A percentile compares a stretch with the other conserved stretches of the same genome.
These are phyloP conservation scores for Heliconius melpomene DNA, from an alignment of 1,140 invertebrate genomes.

Conservation along the genomic window DNA sequence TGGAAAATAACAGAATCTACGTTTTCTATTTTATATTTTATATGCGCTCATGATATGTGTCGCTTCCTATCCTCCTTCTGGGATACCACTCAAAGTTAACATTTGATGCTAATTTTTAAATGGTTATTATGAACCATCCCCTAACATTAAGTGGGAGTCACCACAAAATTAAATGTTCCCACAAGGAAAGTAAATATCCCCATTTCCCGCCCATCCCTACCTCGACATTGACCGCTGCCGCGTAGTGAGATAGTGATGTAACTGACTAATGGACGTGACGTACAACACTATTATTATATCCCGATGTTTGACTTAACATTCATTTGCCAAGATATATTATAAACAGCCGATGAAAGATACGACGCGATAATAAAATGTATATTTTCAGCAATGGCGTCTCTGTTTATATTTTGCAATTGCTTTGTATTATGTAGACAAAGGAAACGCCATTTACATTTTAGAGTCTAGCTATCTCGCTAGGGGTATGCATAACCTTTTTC, in stretches of 20 bases:
- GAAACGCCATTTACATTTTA: not conserved
- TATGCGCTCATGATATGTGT: too few relatives aligned
- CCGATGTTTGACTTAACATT: conserved; percentile 13
- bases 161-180: too few relatives aligned
- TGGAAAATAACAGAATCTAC: too few relatives aligned
- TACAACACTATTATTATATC: conserved; percentile 23
- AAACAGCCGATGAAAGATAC: conserved; percentile 17
- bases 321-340: conserved; percentile 26
- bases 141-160: too few relatives aligned
- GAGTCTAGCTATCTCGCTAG: too few relatives aligned
- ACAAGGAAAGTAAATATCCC: not conserved
- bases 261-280: conserved; percentile 22
- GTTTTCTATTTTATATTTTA: too few relatives aligned
- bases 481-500: too few relatives aligned
- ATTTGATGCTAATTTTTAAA: too few relatives aligned
- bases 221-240: conserved; percentile 27
- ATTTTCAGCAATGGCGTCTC: conserved; percentile 3
- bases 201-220: not conserved
- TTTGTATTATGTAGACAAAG: not conserved
- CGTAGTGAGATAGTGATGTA: conserved; percentile 28
- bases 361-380: not conserved
- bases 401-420: not conserved
- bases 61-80: too few relatives aligned
- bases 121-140: too few relatives aligned
- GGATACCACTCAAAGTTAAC: too few relatives aligned